A percentile compares a stretch with the other conserved stretches of the same genome.
phyloP scores from a whole-genome alignment of 2,888 invertebrate species.

The Sesia bembeciformis region DNA sequence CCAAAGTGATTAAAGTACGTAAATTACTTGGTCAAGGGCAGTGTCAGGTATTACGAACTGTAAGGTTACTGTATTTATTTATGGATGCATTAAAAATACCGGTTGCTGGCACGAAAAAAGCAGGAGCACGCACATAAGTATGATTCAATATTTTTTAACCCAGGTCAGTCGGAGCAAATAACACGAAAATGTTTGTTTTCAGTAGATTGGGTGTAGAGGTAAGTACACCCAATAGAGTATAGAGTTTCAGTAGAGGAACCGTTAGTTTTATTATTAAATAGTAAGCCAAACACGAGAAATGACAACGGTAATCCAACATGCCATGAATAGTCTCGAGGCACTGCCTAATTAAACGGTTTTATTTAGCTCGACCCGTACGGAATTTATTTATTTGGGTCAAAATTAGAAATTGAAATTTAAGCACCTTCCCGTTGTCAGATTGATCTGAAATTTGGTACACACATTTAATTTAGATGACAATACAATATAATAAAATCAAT shows the following conservation, averaged over 20 bases:
- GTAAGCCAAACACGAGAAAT: neutral
- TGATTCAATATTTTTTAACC: neutral
- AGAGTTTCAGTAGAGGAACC: too few species aligned
- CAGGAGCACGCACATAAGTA: neutral
- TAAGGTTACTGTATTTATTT: conserved; percentile 24
- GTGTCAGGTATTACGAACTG: conserved; percentile 9
- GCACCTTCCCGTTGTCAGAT: too few species aligned
- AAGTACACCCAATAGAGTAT: too few species aligned
- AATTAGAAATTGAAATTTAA: too few species aligned
- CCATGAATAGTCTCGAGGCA: neutral
- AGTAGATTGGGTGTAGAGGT: neutral
- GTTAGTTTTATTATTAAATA: neutral
- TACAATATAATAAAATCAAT: too few species aligned
- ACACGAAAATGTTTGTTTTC: neutral
- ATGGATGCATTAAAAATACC: conserved; percentile 31
- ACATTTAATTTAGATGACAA: too few species aligned
- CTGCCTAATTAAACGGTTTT: too few species aligned
- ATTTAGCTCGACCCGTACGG: too few species aligned
- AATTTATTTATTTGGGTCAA: too few species aligned
- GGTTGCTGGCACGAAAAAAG: conserved; percentile 19
- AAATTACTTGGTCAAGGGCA: conserved; percentile 44
- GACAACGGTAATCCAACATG: neutral
- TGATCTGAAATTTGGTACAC: too few species aligned
- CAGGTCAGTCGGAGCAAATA: neutral
- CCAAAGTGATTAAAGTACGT: conserved; percentile 29